Base-by-base conservation (phyloP, 2,113 vertebrate species). In the Jaculus jaculus region DNA sequence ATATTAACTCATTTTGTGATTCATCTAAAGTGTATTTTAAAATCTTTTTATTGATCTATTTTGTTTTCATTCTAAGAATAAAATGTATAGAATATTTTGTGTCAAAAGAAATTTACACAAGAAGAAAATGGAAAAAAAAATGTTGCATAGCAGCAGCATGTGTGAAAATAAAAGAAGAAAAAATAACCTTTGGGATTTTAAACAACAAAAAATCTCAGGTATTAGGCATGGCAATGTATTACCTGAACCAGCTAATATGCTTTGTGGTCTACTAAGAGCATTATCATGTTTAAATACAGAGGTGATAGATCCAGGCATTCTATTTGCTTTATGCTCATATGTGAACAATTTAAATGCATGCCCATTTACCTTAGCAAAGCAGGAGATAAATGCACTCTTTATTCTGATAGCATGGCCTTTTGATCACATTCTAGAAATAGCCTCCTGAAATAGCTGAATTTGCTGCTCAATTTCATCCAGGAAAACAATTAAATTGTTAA, bases 261-360 rank as follows among this genome's bases (percentile, higher is more conserved):
- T 37, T n/a, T 47, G 23, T 7, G 60, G 61, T 89, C 15, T 28
- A 84, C 77, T 84, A 87, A 77, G 63, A 89, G 47, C 66, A 91
- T 69, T 32, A 81, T 34, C 26, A 84, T 20, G 92, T 89, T 92
- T 68, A 60, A 96, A 87, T 1, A 73, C 18, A 63, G 13, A 66
- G 12, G 71, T 72, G 23, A 89, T 74, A 86, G 78, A 42, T 8
- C 32, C 81, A 89, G 21, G 5, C 39, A 77, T 80, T 90, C 60
- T 83, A 63, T 61, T 79, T 77, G 60, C 72, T 91, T 89, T 80
- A 8, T 8, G 51, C 79, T 93, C 47, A 65, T 69, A 73, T 74
- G 13, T 42, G 60, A 87, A 86, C 75, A 61, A 84, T 92, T 94
- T 93, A 95, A 96, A 96, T 92, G 80, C 68, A 83, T 60, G 61